A percentile compares a stretch with the other conserved stretches of the same genome.
Conservation (phyloP, 2,113 vertebrate genomes). For the Scortum barcoo region DNA sequence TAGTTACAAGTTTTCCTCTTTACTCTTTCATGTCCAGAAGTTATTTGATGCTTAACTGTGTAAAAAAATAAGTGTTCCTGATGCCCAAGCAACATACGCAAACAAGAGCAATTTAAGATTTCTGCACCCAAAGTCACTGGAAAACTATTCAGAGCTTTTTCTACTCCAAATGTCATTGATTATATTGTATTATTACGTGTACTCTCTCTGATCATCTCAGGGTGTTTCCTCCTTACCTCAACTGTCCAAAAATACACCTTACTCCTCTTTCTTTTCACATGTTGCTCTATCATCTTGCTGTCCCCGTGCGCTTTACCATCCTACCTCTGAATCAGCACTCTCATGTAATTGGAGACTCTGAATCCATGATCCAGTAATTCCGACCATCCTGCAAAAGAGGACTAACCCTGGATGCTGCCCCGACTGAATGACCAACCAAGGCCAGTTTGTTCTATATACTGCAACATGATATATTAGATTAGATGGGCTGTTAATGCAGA, state of each 20-base stretch:
- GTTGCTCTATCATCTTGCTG: slow-evolving; percentile 20
- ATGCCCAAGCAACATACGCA: neutral
- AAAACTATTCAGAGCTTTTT: neutral
- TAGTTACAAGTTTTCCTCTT: neutral
- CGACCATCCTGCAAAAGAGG: slow-evolving; percentile 26
- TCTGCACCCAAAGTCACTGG: neutral
- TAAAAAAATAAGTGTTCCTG: neutral
- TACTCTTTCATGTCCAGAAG: neutral
- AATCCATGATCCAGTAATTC: slow-evolving; percentile 35
- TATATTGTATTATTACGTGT: neutral
- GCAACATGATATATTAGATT: neutral
- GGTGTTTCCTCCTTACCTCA: neutral
- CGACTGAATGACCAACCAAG: neutral
- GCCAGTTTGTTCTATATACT: neutral
- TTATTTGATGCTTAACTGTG: neutral
- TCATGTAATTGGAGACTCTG: slow-evolving; percentile 41
- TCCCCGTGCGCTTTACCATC: neutral
- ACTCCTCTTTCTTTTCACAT: neutral
- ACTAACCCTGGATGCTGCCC: slow-evolving; percentile 21
- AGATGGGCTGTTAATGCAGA: neutral
- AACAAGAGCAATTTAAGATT: neutral
- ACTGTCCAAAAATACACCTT: neutral
- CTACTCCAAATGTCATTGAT: neutral
- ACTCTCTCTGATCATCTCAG: neutral
- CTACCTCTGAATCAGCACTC: slow-evolving; percentile 48